Base-by-base conservation (phyloP, 1,140 invertebrate species). In the Drosophila tani region DNA sequence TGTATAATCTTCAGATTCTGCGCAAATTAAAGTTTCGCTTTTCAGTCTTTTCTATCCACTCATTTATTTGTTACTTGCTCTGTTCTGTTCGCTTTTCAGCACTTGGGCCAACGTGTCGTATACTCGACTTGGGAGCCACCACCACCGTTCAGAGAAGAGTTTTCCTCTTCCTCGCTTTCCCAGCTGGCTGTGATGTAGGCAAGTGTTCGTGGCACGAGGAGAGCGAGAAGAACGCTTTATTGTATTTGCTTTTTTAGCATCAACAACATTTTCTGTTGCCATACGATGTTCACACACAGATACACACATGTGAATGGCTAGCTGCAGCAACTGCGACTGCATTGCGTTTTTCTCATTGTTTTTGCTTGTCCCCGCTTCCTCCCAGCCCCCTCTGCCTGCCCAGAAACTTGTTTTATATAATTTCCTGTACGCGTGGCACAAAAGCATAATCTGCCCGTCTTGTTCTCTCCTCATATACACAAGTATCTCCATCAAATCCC, bases 341-440 rank as follows among this genome's bases (percentile, higher is more conserved):
- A 86, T 66, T 86, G 83, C 83, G 70, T 86, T 81, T 80, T 81
- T 87, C 76, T 82, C 77, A 82, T 86, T 87, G 82, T 86, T 85
- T 87, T 76, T 86, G 78, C 71, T 38, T 55, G 66, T 29, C 32
- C 32, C 15, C 7, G 9, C 15, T 27, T 21, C 27, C 50, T 1
- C 21, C 21, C 24, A 3, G 0, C 32, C 19, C 55, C 17, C 21
- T 24, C 47, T 29, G 14, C 14, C 32, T 2, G 29, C 29, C 71
- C 74, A 78, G 64, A 78, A 82, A 86, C 83, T 87, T 83, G 83
- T 86, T 86, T 84, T 83, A 86, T 86, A 86, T 88, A 87, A 86
- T 86, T 86, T 86, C 83, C 83, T 87, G 83, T 88, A 83, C 80
- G 83, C 84, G 83, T 86, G 83, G 83, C 83, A 86, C 76, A 80